A percentile compares a stretch with the other conserved stretches of the same genome.
Conservation (phyloP, 2,113 vertebrate genomes). For the Indicator maculatus region DNA sequence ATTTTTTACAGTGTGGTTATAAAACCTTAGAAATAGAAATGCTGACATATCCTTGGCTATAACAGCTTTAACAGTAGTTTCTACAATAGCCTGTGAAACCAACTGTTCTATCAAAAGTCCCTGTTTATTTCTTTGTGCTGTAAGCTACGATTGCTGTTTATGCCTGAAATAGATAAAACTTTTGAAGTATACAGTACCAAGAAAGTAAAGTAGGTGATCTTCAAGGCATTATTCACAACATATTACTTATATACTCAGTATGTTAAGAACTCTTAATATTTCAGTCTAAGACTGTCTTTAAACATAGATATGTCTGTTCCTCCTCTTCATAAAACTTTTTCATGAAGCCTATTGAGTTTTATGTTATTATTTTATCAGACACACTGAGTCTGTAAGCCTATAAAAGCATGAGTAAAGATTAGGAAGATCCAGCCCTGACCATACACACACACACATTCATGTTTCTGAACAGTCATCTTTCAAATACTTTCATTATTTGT, state of each 20-base stretch:
- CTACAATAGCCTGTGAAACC: neutral
- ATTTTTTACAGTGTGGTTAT: conserved; percentile 21
- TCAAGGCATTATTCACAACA: neutral
- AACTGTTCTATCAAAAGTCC: neutral
- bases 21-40: conserved; percentile 30
- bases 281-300: neutral
- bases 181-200: neutral
- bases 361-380: neutral
- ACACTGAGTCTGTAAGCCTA: neutral
- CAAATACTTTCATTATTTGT: neutral
- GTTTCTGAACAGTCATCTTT: neutral
- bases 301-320: neutral
- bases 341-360: neutral
- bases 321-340: neutral
- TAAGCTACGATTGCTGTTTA: neutral
- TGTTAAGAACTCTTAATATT: neutral
- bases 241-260: neutral
- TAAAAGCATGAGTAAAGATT: neutral
- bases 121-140: neutral
- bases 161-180: neutral
- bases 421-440: neutral
- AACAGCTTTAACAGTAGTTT: neutral
- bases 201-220: neutral
- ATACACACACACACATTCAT: neutral
- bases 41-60: neutral